A percentile compares a stretch with the other conserved stretches of the same genome.
These are phyloP conservation scores for Meleagris gallopavo DNA, from an alignment of 2,113 vertebrate genomes.

Conservation along the genomic window DNA sequence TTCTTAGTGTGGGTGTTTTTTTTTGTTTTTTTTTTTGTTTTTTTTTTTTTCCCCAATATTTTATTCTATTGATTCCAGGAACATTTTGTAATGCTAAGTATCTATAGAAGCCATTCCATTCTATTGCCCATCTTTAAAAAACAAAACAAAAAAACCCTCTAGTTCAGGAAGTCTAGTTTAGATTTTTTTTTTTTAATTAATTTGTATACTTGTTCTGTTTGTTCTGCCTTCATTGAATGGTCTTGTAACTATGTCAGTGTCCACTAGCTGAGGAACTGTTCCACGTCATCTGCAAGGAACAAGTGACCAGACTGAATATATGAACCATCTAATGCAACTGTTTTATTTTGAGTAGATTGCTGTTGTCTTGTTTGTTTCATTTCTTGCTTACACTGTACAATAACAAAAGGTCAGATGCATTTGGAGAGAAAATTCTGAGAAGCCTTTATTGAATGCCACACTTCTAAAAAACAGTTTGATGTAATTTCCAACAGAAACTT, in stretches of 20 bases:
- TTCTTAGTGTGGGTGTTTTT: too few relatives aligned
- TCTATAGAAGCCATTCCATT: neutral
- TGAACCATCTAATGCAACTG: neutral
- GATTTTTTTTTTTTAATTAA: neutral
- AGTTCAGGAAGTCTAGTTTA: neutral
- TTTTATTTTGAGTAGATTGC: too few relatives aligned
- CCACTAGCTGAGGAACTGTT: neutral
- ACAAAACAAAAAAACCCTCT: neutral
- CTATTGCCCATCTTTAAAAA: neutral
- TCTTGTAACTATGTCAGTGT: neutral
- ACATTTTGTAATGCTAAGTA: neutral
- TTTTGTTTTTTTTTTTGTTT: neutral
- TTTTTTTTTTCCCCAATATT: rapidly evolving
- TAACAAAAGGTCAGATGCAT: neutral
- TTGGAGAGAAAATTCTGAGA: neutral
- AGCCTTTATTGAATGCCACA: neutral
- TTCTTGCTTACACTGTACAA: neutral
- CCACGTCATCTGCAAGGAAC: neutral
- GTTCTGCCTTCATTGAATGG: neutral
- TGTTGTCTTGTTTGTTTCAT: neutral
- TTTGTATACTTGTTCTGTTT: neutral
- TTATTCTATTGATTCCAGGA: neutral
- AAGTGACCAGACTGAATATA: neutral
- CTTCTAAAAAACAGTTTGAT: neutral
- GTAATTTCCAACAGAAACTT: neutral